These are phyloP conservation scores for Hyperoplus lanceolatus DNA, from an alignment of 2,797 vertebrate genomes.

Conservation along the genomic window DNA sequence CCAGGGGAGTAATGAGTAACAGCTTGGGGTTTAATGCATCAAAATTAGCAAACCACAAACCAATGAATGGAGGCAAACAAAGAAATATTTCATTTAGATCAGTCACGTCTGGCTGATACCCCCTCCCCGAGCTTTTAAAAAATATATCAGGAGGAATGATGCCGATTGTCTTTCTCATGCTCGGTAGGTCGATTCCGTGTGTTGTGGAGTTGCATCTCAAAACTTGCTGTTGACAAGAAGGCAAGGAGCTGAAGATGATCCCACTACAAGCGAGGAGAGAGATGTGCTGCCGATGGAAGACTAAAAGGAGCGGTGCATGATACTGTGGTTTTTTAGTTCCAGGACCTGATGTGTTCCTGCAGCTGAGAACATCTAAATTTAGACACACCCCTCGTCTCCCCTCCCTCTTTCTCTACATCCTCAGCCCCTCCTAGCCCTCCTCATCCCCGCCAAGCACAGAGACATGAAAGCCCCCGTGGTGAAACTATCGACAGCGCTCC, in stretches of 20 bases:
- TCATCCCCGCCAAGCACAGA: slow-evolving; percentile 54
- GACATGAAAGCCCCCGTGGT: slow-evolving; percentile 66
- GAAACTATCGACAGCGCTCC: slow-evolving; percentile 70
- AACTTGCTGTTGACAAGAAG: slow-evolving; percentile 23
- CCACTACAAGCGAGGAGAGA: background rate
- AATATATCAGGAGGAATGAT: background rate
- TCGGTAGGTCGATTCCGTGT: slow-evolving; percentile 4
- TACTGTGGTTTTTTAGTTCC: slow-evolving; percentile 60
- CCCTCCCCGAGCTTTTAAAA: background rate
- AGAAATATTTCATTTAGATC: background rate
- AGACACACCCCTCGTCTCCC: slow-evolving; percentile 66
- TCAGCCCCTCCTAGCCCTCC: slow-evolving; percentile 52
- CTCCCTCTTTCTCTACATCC: slow-evolving; percentile 62
- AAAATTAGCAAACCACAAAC: background rate
- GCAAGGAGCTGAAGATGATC: background rate
- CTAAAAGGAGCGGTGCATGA: slow-evolving; percentile 37
- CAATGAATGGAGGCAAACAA: background rate
- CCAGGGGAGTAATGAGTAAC: background rate
- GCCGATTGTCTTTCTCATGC: background rate
- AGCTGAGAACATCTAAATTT: slow-evolving; percentile 82
- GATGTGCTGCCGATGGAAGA: slow-evolving; percentile 8
- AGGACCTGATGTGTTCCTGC: slow-evolving; percentile 65
- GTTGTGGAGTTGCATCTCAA: background rate
- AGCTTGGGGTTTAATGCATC: background rate
- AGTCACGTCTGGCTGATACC: background rate